Percentiles rank a stretch among this genome's conserved stretches.
phyloP scores from a whole-genome alignment of 1,140 invertebrate genomes.

The Aricia agestis region DNA sequence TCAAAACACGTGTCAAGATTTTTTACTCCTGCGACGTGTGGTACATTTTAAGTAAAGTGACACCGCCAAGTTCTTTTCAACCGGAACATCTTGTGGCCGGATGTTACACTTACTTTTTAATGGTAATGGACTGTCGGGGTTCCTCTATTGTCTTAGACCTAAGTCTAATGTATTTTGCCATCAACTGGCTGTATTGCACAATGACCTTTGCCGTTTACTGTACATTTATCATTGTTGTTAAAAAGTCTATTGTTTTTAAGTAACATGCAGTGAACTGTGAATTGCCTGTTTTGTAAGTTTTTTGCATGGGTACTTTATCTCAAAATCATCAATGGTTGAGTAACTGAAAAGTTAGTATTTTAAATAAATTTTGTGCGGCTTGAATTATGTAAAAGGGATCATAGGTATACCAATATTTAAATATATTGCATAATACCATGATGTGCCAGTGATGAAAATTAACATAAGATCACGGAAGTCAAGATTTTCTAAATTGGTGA shows the following conservation, averaged over 20 bases:
- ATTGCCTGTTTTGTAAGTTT: neutral
- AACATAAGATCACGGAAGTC: neutral
- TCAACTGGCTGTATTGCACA: constrained; percentile 4
- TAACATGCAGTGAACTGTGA: neutral
- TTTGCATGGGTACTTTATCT: no score
- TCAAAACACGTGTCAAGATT: constrained; percentile 16
- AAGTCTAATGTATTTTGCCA: constrained; percentile 5
- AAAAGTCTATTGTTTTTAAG: neutral
- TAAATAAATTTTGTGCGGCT: no score
- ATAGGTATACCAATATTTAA: no score
- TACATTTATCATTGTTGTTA: neutral
- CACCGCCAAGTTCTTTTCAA: constrained; percentile 16
- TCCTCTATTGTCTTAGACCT: constrained; percentile 6
- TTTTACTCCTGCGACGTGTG: constrained; percentile 12
- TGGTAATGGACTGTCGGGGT: neutral
- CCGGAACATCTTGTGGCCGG: constrained; percentile 16
- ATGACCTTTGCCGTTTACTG: constrained; percentile 1
- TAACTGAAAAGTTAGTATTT: no score
- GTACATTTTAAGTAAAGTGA: constrained; percentile 20
- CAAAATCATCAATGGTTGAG: no score
- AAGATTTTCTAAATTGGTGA: neutral
- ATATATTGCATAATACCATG: no score
- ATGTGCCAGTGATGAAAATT: neutral
- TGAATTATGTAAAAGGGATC: no score
- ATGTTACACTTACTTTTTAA: constrained; percentile 14